Evolutionary conservation across 2,888 invertebrate genomes (phyloP).

Genomic region (Drosophila paranaensis): DNA sequence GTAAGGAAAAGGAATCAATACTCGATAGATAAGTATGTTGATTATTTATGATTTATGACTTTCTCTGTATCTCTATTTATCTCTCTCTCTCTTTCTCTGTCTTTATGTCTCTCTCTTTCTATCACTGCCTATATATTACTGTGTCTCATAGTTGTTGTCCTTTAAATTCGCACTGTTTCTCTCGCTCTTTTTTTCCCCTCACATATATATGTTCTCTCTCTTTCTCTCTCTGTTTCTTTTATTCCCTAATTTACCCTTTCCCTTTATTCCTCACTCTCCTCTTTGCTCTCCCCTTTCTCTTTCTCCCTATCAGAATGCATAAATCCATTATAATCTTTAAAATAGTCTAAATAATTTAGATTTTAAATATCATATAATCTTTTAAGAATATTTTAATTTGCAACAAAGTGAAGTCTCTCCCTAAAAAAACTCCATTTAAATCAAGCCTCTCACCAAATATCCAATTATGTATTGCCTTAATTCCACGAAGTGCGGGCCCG

Average conservation of each 20-base stretch:
- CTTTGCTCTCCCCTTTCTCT: neutral
- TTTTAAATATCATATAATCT: too few species aligned
- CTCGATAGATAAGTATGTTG: too few species aligned
- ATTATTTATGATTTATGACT: too few species aligned
- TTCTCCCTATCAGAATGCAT: neutral
- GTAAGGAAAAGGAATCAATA: too few species aligned
- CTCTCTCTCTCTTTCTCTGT: too few species aligned
- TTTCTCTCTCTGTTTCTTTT: neutral
- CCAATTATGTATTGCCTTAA: constrained; percentile 37
- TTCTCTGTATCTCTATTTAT: too few species aligned
- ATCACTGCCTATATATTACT: too few species aligned
- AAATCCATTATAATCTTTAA: neutral
- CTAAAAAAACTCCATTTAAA: constrained; percentile 9
- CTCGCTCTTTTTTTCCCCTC: neutral
- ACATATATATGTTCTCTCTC: too few species aligned
- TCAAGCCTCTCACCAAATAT: constrained; percentile 15
- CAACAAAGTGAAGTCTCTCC: neutral
- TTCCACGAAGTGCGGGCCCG: constrained; percentile 37
- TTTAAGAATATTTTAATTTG: neutral
- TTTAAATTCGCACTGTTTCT: neutral
- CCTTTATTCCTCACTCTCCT: neutral
- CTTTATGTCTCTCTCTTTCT: too few species aligned
- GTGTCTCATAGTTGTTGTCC: too few species aligned
- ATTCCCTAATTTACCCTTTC: neutral
- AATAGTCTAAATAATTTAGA: neutral